Conservation (phyloP, 2,113 vertebrate species). For the Paralichthys olivaceus region DNA sequence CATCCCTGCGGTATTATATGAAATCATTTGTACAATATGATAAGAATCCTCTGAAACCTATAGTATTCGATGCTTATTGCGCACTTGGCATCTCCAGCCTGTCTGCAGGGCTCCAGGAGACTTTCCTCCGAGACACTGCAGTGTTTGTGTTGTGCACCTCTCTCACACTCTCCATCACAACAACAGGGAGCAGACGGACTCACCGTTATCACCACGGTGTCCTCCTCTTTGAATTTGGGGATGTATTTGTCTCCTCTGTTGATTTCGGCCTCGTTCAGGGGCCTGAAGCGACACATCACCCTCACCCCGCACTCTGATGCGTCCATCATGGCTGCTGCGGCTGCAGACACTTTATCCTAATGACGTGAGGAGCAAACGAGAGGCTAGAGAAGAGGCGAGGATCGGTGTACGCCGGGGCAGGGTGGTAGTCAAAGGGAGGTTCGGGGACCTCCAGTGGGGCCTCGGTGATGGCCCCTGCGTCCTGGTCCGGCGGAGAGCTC, state of each 20-base stretch:
- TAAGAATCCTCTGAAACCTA: not conserved
- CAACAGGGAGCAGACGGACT: slow-evolving; percentile 26
- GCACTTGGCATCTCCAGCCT: slow-evolving; percentile 25
- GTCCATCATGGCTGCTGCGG: slow-evolving; percentile 83
- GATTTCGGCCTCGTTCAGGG: slow-evolving; percentile 91
- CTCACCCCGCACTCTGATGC: slow-evolving; percentile 94
- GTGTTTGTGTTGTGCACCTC: not conserved
- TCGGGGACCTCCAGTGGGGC: not conserved
- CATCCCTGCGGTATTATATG: not conserved
- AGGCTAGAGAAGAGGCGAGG: not conserved
- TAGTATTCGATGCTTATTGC: slow-evolving; percentile 3
- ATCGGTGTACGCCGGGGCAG: no score
- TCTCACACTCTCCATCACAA: not conserved
- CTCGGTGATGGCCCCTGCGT: not conserved
- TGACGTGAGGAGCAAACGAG: not conserved
- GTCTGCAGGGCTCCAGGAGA: slow-evolving; percentile 31
- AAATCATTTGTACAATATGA: not conserved
- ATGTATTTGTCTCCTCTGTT: slow-evolving; percentile 91
- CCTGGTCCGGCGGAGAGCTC: slow-evolving; percentile 4
- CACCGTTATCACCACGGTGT: slow-evolving; percentile 91
- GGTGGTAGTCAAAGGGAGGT: not conserved
- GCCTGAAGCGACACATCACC: slow-evolving; percentile 95
- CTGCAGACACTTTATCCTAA: not conserved
- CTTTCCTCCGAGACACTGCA: slow-evolving; percentile 16
- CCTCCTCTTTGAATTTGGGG: slow-evolving; percentile 93